phyloP scores from a whole-genome alignment of 37 sponge, comb jelly and placozoan genomes.

The Halichondria panicea region DNA sequence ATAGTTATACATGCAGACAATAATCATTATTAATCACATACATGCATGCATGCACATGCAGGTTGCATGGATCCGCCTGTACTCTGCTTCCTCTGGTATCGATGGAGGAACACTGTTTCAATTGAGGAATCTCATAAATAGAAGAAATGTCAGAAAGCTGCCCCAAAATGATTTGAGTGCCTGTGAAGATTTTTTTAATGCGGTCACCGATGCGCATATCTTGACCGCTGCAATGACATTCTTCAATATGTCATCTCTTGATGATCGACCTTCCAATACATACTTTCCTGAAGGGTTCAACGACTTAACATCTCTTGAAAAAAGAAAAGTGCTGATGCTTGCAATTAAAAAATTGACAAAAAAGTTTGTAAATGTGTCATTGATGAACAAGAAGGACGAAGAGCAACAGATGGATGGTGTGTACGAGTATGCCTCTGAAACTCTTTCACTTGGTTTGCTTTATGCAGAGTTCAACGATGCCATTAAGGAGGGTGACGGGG shows the following conservation, averaged over 20 bases:
- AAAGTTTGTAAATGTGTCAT: background rate
- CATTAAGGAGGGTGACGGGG: conserved; percentile 28
- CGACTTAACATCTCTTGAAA: background rate
- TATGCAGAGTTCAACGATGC: conserved; percentile 14
- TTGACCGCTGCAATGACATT: conserved; percentile 37
- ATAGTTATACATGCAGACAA: no score
- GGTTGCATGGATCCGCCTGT: conserved; percentile 29
- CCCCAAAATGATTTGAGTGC: conserved; percentile 20
- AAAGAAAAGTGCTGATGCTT: background rate
- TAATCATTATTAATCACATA: no score
- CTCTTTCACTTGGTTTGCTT: background rate
- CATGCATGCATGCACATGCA: no score
- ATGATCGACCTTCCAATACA: background rate
- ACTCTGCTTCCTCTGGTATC: conserved; percentile 25
- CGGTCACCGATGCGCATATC: conserved; percentile 11
- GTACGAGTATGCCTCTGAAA: conserved; percentile 7
- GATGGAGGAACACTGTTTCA: conserved; percentile 48
- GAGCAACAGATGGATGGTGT: background rate
- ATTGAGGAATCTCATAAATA: conserved; percentile 40
- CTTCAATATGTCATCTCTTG: background rate
- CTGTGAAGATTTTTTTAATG: conserved; percentile 31
- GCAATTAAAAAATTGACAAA: background rate
- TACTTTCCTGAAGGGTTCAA: background rate
- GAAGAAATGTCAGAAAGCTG: conserved; percentile 23
- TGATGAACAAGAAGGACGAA: background rate